A percentile compares a stretch with the other conserved stretches of the same genome.
Evolutionary conservation across 2,113 vertebrate genomes (phyloP).

Genomic region (Upupa epops): DNA sequence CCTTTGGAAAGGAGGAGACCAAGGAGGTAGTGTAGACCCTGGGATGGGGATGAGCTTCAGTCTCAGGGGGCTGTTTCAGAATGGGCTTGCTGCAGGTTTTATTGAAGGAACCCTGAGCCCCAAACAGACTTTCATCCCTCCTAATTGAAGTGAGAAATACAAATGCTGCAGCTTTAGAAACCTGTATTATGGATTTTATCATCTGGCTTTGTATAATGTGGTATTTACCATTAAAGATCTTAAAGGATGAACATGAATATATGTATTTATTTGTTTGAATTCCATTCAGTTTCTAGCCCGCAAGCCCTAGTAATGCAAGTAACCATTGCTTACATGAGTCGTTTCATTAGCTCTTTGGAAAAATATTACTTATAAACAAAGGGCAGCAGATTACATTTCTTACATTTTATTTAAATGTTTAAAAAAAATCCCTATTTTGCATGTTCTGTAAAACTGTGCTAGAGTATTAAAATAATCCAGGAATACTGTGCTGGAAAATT

Average conservation of each 20-base stretch:
- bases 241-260: not conserved
- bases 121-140: not conserved
- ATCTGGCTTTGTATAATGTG: not conserved
- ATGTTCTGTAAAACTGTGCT: constrained; percentile 12
- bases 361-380: constrained; percentile 35
- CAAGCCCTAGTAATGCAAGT: not conserved
- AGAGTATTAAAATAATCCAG: constrained; percentile 10
- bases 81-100: not conserved
- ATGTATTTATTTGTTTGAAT: constrained; percentile 37
- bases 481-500: not conserved
- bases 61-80: not conserved
- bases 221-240: constrained; percentile 15
- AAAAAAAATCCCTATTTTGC: not conserved
- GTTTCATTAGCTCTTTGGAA: constrained; percentile 20
- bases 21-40: not conserved
- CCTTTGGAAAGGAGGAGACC: not conserved
- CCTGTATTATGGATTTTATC: not conserved
- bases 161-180: not conserved
- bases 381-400: not conserved
- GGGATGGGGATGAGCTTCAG: not conserved
- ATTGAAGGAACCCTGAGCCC: not conserved
- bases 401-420: constrained; percentile 39
- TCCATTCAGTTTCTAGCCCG: constrained; percentile 27
- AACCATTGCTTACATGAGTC: constrained; percentile 6
- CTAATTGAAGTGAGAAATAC: not conserved